These are phyloP conservation scores for Arizona elegans DNA, from an alignment of 2,113 vertebrate genomes.

Conservation along the genomic window DNA sequence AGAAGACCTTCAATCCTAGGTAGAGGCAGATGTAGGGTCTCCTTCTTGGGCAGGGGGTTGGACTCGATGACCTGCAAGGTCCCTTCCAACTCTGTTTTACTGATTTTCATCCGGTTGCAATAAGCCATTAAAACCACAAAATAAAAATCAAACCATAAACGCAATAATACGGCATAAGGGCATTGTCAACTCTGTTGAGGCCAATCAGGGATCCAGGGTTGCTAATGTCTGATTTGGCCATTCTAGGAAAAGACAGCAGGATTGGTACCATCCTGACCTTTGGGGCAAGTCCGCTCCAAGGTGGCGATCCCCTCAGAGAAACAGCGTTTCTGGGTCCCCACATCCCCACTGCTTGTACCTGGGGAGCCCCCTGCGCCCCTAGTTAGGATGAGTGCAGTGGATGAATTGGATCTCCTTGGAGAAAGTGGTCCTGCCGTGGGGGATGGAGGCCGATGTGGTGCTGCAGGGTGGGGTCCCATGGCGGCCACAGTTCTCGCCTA, in stretches of 20 bases:
- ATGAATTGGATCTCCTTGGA: background rate
- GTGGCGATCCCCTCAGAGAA: background rate
- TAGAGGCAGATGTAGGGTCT: no score
- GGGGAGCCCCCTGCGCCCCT: background rate
- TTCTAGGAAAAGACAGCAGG: background rate
- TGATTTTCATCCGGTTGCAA: background rate
- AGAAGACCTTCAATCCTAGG: background rate
- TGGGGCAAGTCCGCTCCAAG: background rate
- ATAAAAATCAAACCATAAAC: background rate
- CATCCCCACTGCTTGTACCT: background rate
- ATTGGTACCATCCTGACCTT: background rate
- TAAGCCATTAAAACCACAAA: background rate
- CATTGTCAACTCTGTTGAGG: background rate
- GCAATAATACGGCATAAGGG: background rate
- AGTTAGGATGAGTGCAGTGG: background rate
- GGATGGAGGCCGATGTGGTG: background rate
- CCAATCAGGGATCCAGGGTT: background rate
- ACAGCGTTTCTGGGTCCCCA: background rate
- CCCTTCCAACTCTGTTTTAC: background rate
- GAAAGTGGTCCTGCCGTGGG: background rate
- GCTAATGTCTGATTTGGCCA: background rate
- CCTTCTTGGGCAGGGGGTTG: no score
- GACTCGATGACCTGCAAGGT: background rate
- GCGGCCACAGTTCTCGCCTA: rapidly evolving
- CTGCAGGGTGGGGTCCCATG: background rate